Evolutionary conservation across 2,113 vertebrate genomes (phyloP), one percentile per base, ranked within the genome.

Genomic region (Trichechus manatus): DNA sequence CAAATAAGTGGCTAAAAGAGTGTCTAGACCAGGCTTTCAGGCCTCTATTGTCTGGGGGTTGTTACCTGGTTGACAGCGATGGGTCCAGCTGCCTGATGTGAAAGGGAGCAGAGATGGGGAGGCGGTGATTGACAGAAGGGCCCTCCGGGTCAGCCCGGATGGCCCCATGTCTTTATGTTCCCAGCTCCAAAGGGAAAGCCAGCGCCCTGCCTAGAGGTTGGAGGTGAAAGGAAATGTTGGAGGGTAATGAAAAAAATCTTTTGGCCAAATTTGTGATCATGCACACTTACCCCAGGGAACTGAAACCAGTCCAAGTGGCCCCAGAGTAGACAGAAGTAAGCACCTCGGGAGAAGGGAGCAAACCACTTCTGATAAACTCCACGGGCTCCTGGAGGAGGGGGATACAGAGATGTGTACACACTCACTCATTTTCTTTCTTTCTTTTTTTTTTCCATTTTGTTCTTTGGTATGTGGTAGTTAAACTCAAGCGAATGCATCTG

Each of bases 1-100:
- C 99, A 99, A 99, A 99, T 99, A 99, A 99, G 99, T 99, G 99
- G 99, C 99, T 99, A 99, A 99, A 99, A 99, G 99, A 99, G 99
- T 99, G 99, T 99, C 99, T 99, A 99, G 99, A 99, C 99, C 99
- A 98, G 98, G 98, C 99, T 99, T 99, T 99, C 99, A 99, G 98
- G 98, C 99, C 98, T 98, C 98, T 98, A 99, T 99, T 99, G 99
- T 99, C 98, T 99, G 98, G 98, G 97, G 98, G 99, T 99, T 99
- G 99, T 99, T 99, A 99, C 99, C 99, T 99, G 99, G 99, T 99
- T 99, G 99, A 99, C 99, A 99, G 99, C 98, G 98, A 99, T 99
- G 99, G 98, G 99, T 99, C 99, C 99, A 99, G 99, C 99, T 99
- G 99, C 98, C 98, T 99, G 98, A 98, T 98, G 99, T 99, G 99